phyloP scores from a whole-genome alignment of 2,888 invertebrate species.

The Drosophila nr. perissopoda region DNA sequence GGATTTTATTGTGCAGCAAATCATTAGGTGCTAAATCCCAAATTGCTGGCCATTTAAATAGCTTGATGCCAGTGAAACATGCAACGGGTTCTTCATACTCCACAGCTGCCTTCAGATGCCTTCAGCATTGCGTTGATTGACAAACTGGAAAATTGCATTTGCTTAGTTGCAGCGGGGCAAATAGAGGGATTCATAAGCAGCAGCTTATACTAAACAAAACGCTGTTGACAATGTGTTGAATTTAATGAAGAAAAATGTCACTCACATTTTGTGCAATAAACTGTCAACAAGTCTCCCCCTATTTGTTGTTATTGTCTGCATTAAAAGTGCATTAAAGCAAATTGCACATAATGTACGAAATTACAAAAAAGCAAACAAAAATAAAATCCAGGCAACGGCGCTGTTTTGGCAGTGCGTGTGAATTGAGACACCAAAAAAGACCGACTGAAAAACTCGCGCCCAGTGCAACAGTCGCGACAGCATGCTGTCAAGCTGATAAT shows the following conservation, averaged over 20 bases:
- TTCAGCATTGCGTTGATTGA: constrained; percentile 35
- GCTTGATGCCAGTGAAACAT: constrained; percentile 40
- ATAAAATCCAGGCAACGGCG: constrained; percentile 6
- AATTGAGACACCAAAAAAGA: constrained; percentile 40
- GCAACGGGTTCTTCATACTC: constrained; percentile 28
- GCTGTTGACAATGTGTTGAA: constrained; percentile 63
- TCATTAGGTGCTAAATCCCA: constrained; percentile 69
- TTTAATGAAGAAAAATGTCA: constrained; percentile 68
- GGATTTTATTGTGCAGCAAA: constrained; percentile 33
- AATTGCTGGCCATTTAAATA: constrained; percentile 48
- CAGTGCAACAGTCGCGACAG: constrained; percentile 41
- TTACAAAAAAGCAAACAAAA: constrained; percentile 18
- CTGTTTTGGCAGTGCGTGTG: constrained; percentile 46
- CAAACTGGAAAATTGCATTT: constrained; percentile 47
- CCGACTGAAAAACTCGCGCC: constrained; percentile 42
- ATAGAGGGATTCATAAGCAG: neutral
- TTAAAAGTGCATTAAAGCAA: constrained; percentile 66
- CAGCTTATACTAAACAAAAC: constrained; percentile 30
- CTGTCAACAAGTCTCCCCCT: constrained; percentile 27
- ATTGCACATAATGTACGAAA: constrained; percentile 46
- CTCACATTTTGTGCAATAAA: constrained; percentile 55
- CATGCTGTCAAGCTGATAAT: constrained; percentile 27
- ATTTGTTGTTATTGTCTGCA: constrained; percentile 38
- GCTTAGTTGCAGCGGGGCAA: neutral
- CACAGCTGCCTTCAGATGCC: neutral